These are phyloP conservation scores for Eubasilissa regina DNA, from an alignment of 1,140 invertebrate genomes.

Conservation along the genomic window DNA sequence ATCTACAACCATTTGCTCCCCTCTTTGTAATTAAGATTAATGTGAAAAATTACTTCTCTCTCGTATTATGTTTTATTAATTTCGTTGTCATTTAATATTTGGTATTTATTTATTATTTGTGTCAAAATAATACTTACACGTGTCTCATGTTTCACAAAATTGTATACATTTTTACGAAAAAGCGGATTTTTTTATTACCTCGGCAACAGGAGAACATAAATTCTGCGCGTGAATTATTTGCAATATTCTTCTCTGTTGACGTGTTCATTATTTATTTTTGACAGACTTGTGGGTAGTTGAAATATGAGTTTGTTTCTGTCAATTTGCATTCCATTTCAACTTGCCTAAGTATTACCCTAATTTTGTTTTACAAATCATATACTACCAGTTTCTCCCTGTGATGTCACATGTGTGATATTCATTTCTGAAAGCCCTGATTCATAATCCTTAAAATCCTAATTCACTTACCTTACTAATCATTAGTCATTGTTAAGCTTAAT, in stretches of 20 bases:
- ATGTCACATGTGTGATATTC: no score
- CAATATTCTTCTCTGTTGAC: conserved; percentile 30
- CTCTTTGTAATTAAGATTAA: conserved; percentile 7
- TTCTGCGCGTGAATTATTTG: conserved; percentile 26
- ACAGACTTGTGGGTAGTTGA: conserved; percentile 28
- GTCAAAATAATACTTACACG: no score
- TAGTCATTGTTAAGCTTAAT: no score
- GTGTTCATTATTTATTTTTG: conserved; percentile 42
- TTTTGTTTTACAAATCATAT: not conserved
- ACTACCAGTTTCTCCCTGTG: no score
- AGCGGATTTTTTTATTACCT: not conserved
- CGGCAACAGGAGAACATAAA: conserved; percentile 1
- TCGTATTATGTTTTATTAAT: not conserved
- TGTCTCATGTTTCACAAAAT: no score
- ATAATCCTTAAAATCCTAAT: no score
- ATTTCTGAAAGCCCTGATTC: no score
- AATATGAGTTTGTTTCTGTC: conserved; percentile 53
- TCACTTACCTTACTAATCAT: no score
- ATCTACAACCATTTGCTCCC: conserved; percentile 14
- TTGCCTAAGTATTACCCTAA: conserved; percentile 35
- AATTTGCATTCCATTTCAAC: conserved; percentile 41
- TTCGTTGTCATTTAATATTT: not conserved
- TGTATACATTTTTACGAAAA: no score
- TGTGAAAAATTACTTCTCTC: conserved; percentile 12
- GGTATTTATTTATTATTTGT: no score